A percentile compares a stretch with the other conserved stretches of the same genome.
phyloP scores from a whole-genome alignment of 2,888 invertebrate species.

The Seladonia tumulorum region DNA sequence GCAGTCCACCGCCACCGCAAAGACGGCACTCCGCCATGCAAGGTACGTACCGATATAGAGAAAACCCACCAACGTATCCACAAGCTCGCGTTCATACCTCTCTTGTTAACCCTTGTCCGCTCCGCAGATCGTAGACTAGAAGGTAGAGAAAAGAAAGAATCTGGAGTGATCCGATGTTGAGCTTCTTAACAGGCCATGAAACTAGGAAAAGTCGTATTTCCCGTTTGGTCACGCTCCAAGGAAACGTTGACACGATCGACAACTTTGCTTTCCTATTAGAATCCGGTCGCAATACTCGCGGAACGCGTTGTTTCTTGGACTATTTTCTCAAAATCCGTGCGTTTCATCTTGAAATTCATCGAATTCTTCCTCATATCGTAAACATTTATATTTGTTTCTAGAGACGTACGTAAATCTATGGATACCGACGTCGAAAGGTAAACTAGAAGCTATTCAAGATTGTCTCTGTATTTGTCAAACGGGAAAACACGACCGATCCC shows the following conservation, averaged over 20 bases:
- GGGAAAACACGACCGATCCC: neutral
- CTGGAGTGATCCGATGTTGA: slow-evolving; percentile 55
- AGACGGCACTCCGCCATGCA: slow-evolving; percentile 86
- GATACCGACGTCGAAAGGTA: neutral
- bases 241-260: neutral
- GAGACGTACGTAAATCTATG: neutral
- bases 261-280: neutral
- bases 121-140: slow-evolving; percentile 67
- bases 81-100: slow-evolving; percentile 63
- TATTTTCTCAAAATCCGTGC: neutral
- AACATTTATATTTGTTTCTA: neutral
- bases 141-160: slow-evolving; percentile 56
- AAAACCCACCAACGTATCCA: slow-evolving; percentile 38
- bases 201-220: slow-evolving; percentile 11
- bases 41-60: slow-evolving; percentile 81
- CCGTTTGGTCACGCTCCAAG: slow-evolving; percentile 9
- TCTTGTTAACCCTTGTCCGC: slow-evolving; percentile 54
- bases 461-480: too few relatives aligned
- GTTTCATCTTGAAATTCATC: neutral
- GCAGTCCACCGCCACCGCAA: slow-evolving; percentile 85
- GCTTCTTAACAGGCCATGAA: neutral
- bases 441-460: neutral
- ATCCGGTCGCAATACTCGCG: too few relatives aligned
- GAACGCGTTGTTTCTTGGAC: neutral
- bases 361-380: neutral